These are phyloP conservation scores for Goniozus legneri DNA, from an alignment of 1,140 invertebrate genomes.

Conservation along the genomic window DNA sequence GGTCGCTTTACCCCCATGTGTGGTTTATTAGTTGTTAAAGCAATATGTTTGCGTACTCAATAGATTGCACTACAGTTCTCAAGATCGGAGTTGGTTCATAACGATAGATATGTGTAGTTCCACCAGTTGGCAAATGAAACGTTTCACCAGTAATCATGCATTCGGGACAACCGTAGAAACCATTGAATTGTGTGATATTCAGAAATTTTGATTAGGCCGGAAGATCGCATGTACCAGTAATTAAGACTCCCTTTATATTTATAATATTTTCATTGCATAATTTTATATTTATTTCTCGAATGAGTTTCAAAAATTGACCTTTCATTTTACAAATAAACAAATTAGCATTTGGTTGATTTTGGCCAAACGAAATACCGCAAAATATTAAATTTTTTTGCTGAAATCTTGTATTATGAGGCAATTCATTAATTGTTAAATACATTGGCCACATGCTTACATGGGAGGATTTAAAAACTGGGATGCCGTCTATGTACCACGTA, in stretches of 20 bases:
- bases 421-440: conserved; percentile 34
- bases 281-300: conserved; percentile 7
- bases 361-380: conserved; percentile 20
- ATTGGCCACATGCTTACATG: conserved; percentile 36
- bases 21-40: conserved; percentile 8
- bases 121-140: conserved; percentile 3
- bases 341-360: conserved; percentile 17
- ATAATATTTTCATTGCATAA: conserved; percentile 7
- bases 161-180: conserved; percentile 12
- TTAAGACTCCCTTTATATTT: conserved; percentile 15
- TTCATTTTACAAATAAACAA: conserved; percentile 18
- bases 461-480: conserved; percentile 39
- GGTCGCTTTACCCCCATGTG: conserved; percentile 15
- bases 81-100: conserved; percentile 12
- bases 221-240: conserved; percentile 17
- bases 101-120: conserved; percentile 6
- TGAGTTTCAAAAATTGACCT: conserved; percentile 18
- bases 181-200: conserved; percentile 17
- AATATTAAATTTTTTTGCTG: conserved; percentile 26
- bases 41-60: conserved; percentile 2
- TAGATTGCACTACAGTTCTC: conserved; percentile 6
- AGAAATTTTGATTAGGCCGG: conserved; percentile 14
- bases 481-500: conserved; percentile 32
- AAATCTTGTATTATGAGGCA: conserved; percentile 25
- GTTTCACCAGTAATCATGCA: conserved; percentile 11